A percentile compares a stretch with the other conserved stretches of the same genome.
Conservation (phyloP, 2,113 vertebrate species). For the Peromyscus maniculatus region DNA sequence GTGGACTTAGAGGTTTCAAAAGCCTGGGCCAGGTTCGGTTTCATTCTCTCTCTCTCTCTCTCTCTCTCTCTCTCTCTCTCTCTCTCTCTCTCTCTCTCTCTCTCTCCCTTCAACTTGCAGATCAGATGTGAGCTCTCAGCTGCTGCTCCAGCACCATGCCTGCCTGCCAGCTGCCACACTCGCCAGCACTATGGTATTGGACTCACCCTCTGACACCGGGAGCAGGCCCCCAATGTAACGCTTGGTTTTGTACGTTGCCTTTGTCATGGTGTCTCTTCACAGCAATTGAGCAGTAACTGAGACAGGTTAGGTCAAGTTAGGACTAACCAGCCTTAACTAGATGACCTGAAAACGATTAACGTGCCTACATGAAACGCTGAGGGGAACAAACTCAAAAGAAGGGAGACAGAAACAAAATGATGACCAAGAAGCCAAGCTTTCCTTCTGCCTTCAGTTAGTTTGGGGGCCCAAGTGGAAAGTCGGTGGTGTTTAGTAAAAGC, state of each 20-base stretch:
- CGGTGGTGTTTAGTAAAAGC: neutral
- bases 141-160: neutral
- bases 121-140: neutral
- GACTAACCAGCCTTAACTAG: neutral
- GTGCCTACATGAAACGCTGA: neutral
- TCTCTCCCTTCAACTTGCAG: neutral
- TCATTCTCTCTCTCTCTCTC: neutral
- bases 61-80: too few species aligned
- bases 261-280: neutral
- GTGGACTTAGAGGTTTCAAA: neutral
- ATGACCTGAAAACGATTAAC: neutral
- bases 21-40: neutral
- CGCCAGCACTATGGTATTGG: neutral
- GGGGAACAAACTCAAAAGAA: neutral
- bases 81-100: neutral
- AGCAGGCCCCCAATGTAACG: neutral
- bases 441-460: neutral
- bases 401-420: neutral
- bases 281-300: neutral
- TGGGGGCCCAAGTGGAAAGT: neutral
- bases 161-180: neutral
- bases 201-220: neutral
- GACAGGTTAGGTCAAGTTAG: neutral
- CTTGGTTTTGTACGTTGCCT: neutral
- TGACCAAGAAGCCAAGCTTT: neutral